Conservation (phyloP, 2,113 vertebrate species). For the Grallaria varia region DNA sequence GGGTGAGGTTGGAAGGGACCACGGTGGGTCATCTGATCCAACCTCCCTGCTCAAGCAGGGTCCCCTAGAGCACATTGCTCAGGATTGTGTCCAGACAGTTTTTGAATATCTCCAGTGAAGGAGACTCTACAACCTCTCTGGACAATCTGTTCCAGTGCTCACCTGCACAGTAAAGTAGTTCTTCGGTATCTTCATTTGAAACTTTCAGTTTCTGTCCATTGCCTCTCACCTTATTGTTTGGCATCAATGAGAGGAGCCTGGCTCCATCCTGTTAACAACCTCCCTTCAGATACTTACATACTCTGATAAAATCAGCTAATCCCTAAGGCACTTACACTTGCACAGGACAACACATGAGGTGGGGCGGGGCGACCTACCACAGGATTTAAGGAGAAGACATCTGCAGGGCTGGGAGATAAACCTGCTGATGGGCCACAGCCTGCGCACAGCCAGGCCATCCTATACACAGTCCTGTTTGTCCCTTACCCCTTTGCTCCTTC, state of each 20-base stretch:
- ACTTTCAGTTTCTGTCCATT: not conserved
- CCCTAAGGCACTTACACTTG: not conserved
- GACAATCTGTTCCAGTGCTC: not conserved
- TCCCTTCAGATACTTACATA: not conserved
- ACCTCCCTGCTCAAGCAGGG: not conserved
- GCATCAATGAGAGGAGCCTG: not conserved
- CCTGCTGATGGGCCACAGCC: rapidly evolving
- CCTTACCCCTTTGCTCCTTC: not conserved
- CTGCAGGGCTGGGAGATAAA: not conserved
- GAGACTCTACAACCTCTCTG: not conserved
- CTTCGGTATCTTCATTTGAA: not conserved
- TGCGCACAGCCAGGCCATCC: rapidly evolving
- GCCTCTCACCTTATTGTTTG: not conserved
- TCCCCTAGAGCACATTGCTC: not conserved
- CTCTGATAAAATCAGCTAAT: not conserved
- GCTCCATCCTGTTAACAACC: not conserved
- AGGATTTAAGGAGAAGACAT: not conserved
- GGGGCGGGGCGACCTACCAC: rapidly evolving
- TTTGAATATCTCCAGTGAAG: not conserved
- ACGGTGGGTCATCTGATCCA: not conserved
- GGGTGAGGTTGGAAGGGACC: not conserved
- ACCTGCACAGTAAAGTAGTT: not conserved
- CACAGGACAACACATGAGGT: not conserved
- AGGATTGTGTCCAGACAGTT: not conserved
- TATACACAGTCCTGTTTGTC: rapidly evolving